phyloP scores from a whole-genome alignment of 2,797 vertebrate genomes.

The Limosa lapponica region DNA sequence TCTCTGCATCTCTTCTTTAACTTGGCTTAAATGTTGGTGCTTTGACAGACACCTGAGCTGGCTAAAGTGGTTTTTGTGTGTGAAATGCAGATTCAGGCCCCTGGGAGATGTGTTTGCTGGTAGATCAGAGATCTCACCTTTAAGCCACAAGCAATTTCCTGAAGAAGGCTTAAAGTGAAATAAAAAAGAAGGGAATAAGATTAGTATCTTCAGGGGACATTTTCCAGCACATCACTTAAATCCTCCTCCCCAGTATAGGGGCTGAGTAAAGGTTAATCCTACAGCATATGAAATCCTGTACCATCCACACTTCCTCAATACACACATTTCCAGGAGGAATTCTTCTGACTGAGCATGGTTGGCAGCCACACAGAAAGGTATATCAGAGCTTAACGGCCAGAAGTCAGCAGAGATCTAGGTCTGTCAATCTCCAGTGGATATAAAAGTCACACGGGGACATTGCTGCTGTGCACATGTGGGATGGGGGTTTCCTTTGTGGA shows the following conservation, averaged over 20 bases:
- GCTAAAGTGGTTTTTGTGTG: not conserved
- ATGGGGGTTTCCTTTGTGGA: not conserved
- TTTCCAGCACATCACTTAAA: conserved; percentile 46
- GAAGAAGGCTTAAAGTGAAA: conserved; percentile 26
- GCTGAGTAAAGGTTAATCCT: conserved; percentile 52
- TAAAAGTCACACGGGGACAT: not conserved
- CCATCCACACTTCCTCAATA: not conserved
- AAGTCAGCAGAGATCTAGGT: not conserved
- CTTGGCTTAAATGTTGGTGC: not conserved
- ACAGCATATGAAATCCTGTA: not conserved
- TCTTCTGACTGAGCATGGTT: not conserved
- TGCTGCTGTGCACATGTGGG: not conserved
- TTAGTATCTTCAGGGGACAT: conserved; percentile 24
- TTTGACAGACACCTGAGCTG: conserved; percentile 2
- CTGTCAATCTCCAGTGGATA: not conserved
- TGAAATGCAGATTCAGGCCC: not conserved
- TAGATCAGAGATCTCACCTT: conserved; percentile 9
- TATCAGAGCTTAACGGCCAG: not conserved
- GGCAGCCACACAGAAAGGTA: not conserved
- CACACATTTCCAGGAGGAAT: conserved; percentile 45
- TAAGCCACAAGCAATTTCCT: conserved; percentile 40
- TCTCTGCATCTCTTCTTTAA: not conserved
- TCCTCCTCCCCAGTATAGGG: not conserved
- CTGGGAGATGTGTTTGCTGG: not conserved
- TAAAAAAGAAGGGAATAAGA: not conserved